A percentile compares a stretch with the other conserved stretches of the same genome.
Conservation (phyloP, 2,113 vertebrate genomes). For the Tachuris rubrigastra region DNA sequence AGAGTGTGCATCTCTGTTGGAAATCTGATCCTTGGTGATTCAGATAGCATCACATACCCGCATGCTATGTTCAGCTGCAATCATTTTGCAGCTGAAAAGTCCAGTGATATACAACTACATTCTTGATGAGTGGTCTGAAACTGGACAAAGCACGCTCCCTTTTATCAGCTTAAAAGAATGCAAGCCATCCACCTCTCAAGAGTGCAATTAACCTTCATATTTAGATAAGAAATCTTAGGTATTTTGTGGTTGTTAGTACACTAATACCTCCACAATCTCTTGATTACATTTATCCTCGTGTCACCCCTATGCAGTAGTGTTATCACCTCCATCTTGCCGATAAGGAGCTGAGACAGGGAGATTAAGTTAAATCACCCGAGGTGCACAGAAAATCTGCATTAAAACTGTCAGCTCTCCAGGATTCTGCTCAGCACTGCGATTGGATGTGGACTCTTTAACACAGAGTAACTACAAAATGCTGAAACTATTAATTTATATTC, state of each 20-base stretch:
- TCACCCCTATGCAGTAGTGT: background rate
- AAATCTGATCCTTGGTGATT: background rate
- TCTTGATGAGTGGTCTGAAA: background rate
- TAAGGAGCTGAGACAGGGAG: background rate
- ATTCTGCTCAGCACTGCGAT: background rate
- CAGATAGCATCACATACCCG: background rate
- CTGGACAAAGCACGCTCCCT: background rate
- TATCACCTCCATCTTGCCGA: background rate
- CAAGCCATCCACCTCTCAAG: background rate
- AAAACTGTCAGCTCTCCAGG: background rate
- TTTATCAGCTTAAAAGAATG: background rate
- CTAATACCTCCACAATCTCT: background rate
- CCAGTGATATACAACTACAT: background rate
- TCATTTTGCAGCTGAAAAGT: background rate
- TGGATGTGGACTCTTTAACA: background rate
- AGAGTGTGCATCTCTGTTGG: background rate
- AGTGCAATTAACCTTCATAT: background rate
- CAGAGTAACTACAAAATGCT: background rate
- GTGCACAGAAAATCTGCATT: background rate
- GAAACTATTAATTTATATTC: background rate
- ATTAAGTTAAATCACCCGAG: background rate
- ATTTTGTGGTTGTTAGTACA: background rate
- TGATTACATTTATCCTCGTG: background rate
- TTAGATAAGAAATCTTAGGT: background rate
- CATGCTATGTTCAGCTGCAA: background rate